Evolutionary conservation across 2,797 vertebrate genomes (phyloP), one percentile per base, ranked within the genome.

Genomic region (Gouania willdenowi): DNA sequence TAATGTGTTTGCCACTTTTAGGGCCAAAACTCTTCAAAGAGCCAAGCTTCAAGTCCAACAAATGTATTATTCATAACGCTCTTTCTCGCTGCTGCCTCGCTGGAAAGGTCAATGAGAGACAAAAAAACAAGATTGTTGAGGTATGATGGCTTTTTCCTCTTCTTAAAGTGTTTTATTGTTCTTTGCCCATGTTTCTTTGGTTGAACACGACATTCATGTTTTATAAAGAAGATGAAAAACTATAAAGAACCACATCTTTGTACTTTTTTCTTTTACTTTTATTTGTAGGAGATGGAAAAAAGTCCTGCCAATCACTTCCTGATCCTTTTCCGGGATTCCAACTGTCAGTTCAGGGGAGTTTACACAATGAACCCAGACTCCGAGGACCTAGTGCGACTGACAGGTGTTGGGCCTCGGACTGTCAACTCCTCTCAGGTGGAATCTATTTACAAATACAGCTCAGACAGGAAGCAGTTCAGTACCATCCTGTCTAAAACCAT

Each of bases 21-120:
- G 93, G 93, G 23, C 94, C 90, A 0, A 91, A 91, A 48, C 87
- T 96, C 23, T 96, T 93, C 47, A 95, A 94, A 70, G 94, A 96
- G 59, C 94, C 92, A 2, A 96, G 94, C 32, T 91, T 94, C 45
- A 95, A 94, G 71, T 96, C 93, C 45, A 96, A 96, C 81, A 95
- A 95, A 51, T 94, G 92, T 66, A 95, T 95, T 55, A 93, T 96
- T 63, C 90, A 95, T 76, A 96, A 91, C 0, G 94, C 94, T 5
- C 85, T 96, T 8, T 88, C 93, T 0, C 92, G 91, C 70, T 95
- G 93, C 81, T 96, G 94, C 64, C 88, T 96, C 21, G 94, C 94
- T 0, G 94, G 93, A 18, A 94, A 90, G 55, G 92, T 94, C 68
- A 96, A 96, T 4, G 92, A 96, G 65, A 61, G 85, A 0, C 94